A percentile compares a stretch with the other conserved stretches of the same genome.
phyloP scores from a whole-genome alignment of 1,140 invertebrate species.

The Euwallacea similis region DNA sequence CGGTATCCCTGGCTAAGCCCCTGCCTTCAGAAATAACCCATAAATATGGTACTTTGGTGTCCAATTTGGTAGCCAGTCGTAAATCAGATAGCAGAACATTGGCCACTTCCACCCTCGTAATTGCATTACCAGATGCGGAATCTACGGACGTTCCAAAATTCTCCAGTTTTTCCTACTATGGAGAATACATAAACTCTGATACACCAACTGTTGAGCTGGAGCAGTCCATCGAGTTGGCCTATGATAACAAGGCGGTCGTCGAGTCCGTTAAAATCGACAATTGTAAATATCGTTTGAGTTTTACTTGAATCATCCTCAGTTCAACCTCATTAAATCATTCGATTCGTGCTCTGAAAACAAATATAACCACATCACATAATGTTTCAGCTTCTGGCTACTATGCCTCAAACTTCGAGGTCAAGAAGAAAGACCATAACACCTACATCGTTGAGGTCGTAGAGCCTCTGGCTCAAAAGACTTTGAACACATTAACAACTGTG shows the following conservation, averaged over 20 bases:
- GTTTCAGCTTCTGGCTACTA: conserved; percentile 8
- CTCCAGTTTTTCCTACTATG: conserved; percentile 15
- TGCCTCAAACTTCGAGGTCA: neutral
- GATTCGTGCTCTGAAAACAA: neutral
- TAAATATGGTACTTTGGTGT: conserved; percentile 7
- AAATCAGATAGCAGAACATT: conserved; percentile 8
- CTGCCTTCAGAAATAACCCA: conserved; percentile 18
- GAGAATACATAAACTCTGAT: conserved; percentile 16
- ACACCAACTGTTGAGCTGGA: conserved; percentile 1
- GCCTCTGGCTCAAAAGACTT: conserved; percentile 6
- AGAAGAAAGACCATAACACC: neutral
- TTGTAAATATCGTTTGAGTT: neutral
- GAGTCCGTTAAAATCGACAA: neutral
- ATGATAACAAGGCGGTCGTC: neutral
- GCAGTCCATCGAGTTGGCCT: neutral
- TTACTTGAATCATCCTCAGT: neutral
- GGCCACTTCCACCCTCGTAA: conserved; percentile 27
- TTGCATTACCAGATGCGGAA: conserved; percentile 19
- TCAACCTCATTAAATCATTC: neutral
- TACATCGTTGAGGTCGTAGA: conserved; percentile 7
- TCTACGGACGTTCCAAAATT: conserved; percentile 27
- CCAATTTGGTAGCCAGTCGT: conserved; percentile 19
- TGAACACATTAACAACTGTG: conserved; percentile 18
- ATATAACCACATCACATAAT: neutral
- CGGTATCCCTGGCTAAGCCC: conserved; percentile 3